Base-by-base conservation (phyloP, 1,140 invertebrate genomes). In the Cotesia glomerata region DNA sequence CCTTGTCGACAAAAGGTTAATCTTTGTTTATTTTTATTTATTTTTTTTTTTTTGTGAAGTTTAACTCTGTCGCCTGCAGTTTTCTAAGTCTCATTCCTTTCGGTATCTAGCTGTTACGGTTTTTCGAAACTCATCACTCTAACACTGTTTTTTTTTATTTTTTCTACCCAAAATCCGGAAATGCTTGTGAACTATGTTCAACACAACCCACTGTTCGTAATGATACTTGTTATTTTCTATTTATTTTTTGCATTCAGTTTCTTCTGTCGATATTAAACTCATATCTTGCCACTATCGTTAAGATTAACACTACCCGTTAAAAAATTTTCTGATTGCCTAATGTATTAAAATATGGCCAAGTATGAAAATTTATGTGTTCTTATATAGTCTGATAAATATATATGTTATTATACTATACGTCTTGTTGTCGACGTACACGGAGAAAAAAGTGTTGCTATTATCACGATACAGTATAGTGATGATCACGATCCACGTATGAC, bases 1-100 rank as follows among this genome's bases (percentile, higher is more conserved):
- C 63, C 75, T 74, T 54, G 61, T 77, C 75, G 81, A 86, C 82
- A 85, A 84, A 85, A 84, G 84, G 80, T 85, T 85, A 86, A 86
- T 85, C 84, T 83, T 84, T 75, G 66, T 81, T 45, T 45, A 45
- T 45, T 45, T 45, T 45, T 45, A 11, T 45, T 45, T 39, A 39
- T 39, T 39, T 8, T 45, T 45, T 45, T 76, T 78, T 71, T 62
- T 76, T 79, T 76, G 62, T 71, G 71, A 75, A 79, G 75, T 86
- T 85, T 80, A 82, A 81, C 80, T 80, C 77, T 73, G 65, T 58
- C 51, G 49, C 74, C 76, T 74, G 73, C 63, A 62, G 32, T 62
- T 16, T 34, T 62, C 59, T 66, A 26, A 61, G 18, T 64, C 34
- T 26, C 59, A 54, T 61, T 74, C 71, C 69, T 71, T 64, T 71